These are phyloP conservation scores for Platypus cylindrus DNA, from an alignment of 2,888 invertebrate genomes.

Conservation along the genomic window DNA sequence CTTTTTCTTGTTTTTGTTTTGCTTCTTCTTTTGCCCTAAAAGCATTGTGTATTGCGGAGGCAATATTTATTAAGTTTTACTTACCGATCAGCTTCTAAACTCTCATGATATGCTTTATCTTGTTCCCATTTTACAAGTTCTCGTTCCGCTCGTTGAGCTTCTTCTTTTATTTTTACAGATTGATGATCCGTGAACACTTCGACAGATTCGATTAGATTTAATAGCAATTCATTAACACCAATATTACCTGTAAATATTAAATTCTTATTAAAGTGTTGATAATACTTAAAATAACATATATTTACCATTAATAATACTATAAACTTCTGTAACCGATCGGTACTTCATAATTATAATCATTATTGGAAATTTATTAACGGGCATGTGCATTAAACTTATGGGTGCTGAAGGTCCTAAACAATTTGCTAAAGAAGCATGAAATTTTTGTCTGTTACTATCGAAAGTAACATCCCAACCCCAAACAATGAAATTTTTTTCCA, in stretches of 20 bases:
- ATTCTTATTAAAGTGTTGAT: not conserved
- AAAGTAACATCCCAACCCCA: constrained; percentile 97
- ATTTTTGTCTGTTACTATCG: constrained; percentile 70
- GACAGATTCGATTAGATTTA: constrained; percentile 73
- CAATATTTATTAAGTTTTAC: no score
- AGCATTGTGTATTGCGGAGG: no score
- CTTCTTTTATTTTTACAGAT: constrained; percentile 65
- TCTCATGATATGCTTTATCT: constrained; percentile 85
- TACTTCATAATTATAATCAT: constrained; percentile 80
- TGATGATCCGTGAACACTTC: constrained; percentile 74
- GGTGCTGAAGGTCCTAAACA: constrained; percentile 74
- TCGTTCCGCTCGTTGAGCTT: constrained; percentile 77
- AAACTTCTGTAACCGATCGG: constrained; percentile 79
- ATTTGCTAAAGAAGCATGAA: constrained; percentile 60
- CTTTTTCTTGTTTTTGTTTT: constrained; percentile 60
- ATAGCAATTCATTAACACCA: constrained; percentile 78
- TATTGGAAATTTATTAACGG: constrained; percentile 74
- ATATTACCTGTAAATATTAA: constrained; percentile 57
- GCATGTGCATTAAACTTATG: constrained; percentile 72
- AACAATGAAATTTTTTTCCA: constrained; percentile 80
- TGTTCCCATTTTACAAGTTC: constrained; percentile 87
- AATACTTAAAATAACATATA: constrained; percentile 6
- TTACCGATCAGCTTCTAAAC: constrained; percentile 72
- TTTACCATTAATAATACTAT: constrained; percentile 77
- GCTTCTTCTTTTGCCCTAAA: constrained; percentile 77